phyloP scores from a whole-genome alignment of 2,797 vertebrate species.

The Sebastes steindachneri region DNA sequence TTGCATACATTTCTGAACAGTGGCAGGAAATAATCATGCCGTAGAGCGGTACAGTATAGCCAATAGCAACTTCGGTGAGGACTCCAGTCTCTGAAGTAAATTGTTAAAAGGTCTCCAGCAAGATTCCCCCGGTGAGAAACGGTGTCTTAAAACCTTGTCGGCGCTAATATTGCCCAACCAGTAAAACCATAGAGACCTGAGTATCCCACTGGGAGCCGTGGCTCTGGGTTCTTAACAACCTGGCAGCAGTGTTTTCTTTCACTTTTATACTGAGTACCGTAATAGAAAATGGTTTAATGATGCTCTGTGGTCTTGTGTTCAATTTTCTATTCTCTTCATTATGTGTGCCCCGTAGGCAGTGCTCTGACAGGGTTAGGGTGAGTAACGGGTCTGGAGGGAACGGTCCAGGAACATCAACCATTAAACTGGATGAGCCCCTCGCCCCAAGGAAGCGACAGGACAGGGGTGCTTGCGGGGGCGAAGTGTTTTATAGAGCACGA shows the following conservation, averaged over 20 bases:
- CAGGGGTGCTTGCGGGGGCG: conserved; percentile 14
- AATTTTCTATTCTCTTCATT: conserved; percentile 74
- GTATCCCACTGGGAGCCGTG: conserved; percentile 21
- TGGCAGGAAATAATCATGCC: not conserved
- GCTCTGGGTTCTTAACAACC: conserved; percentile 48
- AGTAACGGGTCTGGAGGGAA: conserved; percentile 68
- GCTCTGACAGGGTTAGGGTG: conserved; percentile 55
- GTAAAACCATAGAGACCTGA: conserved; percentile 54
- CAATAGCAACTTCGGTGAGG: not conserved
- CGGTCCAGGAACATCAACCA: conserved; percentile 54
- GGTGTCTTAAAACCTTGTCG: conserved; percentile 29
- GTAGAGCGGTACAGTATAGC: not conserved
- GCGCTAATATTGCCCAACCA: conserved; percentile 22
- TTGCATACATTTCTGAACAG: not conserved
- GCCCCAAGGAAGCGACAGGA: conserved; percentile 29
- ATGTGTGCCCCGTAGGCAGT: conserved; percentile 45
- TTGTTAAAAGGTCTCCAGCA: conserved; percentile 20
- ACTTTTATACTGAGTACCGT: conserved; percentile 35
- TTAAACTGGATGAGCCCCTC: conserved; percentile 58
- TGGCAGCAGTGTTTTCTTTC: conserved; percentile 52
- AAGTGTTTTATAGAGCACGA: conserved; percentile 25
- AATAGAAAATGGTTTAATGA: conserved; percentile 73
- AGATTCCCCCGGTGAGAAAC: conserved; percentile 26
- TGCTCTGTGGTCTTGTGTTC: conserved; percentile 64
- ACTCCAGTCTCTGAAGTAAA: conserved; percentile 23